A percentile compares a stretch with the other conserved stretches of the same genome.
Evolutionary conservation across 1,140 invertebrate species (phyloP).

Genomic region (Mactra quadrangularis): DNA sequence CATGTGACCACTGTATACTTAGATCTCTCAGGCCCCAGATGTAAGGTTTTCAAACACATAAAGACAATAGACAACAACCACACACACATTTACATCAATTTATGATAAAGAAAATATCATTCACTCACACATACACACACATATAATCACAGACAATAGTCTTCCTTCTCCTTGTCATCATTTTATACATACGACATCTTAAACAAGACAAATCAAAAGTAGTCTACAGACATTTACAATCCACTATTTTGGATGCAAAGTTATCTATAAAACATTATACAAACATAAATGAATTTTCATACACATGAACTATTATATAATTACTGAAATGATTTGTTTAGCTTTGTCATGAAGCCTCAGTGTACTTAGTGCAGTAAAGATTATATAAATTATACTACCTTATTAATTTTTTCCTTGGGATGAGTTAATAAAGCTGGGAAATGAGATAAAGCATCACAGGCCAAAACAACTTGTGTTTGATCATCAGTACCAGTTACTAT

Average conservation of each 20-base stretch:
- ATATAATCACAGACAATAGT: background rate
- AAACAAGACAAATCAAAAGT: no score
- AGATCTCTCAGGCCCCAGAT: constrained; percentile 19
- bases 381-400: constrained; percentile 72
- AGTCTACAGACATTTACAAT: no score
- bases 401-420: constrained; percentile 92
- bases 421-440: constrained; percentile 95
- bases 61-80: constrained; percentile 2
- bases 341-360: background rate
- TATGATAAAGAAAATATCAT: background rate
- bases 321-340: no score
- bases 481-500: constrained; percentile 99
- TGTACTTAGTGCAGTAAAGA: no score
- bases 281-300: no score
- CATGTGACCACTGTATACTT: constrained; percentile 2
- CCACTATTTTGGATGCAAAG: no score
- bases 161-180: constrained; percentile 41
- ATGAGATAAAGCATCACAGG: constrained; percentile 96
- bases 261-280: no score
- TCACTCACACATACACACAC: constrained; percentile 9
- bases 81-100: constrained; percentile 25
- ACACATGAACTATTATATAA: no score
- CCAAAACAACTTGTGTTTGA: constrained; percentile 97
- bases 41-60: constrained; percentile 4
- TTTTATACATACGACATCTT: constrained; percentile 10